Base-by-base conservation (phyloP, 2,797 vertebrate species). In the Botia kubotai region DNA sequence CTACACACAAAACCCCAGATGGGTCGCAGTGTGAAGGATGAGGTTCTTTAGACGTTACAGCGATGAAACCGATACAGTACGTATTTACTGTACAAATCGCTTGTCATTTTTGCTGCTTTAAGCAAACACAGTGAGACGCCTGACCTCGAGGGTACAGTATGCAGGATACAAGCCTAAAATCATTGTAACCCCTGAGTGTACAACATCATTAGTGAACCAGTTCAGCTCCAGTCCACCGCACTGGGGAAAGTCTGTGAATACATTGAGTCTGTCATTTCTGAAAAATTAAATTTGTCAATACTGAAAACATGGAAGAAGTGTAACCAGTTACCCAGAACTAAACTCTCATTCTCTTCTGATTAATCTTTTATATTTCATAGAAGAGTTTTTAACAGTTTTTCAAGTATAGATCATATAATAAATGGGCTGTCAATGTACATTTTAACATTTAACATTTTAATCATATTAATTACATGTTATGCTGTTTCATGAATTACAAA, bases 41-140 rank as follows among this genome's bases (percentile, higher is more conserved):
- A n/a, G 62, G 29, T 65, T 33, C 26, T 36, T 33, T 43, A 43
- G 52, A 65, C 23, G 33, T 21, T 23, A 79, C 2, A 16, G 68
- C 10, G 0, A 19, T 79, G 58, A 72, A 72, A 79, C 39, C 16
- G 53, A 79, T 72, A 55, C 69, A 72, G 69, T 60, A 53, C 46
- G 14, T 19, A 72, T 55, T 79, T 66, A 79, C 26, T 46, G 68
- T 72, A 72, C 26, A 72, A 72, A 55, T 79, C 68, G 63, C 67
- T 52, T 14, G 48, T 65, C 29, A 72, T 79, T 65, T 72, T 50
- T 53, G 33, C 76, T 33, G 36, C 39, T 70, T 33, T 58, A 60
- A 70, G 55, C 50, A 60, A 69, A 70, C 29, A 17, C 33, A 21
- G 43, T 10, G 16, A 71, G 19, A 79, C 62, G 11, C 36, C 36